Evolutionary conservation across 2,113 vertebrate species (phyloP), one percentile per base, ranked within the genome.

Genomic region (Psophia crepitans): DNA sequence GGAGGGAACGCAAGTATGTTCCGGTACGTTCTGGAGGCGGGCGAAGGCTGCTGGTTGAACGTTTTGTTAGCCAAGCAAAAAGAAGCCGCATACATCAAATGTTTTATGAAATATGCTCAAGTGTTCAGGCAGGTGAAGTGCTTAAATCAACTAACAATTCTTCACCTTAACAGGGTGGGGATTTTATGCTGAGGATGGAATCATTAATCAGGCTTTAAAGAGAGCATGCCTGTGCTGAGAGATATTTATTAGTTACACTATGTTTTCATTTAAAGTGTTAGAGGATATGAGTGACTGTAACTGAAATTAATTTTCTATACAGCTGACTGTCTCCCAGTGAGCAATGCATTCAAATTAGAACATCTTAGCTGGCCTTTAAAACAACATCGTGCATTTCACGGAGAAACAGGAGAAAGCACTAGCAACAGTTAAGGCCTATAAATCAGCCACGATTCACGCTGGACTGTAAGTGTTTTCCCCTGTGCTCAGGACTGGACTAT

Each of bases 121-220:
- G 71, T 37, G 85, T 63, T 86, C 85, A 90, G 75, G 84, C 96
- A 96, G 94, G 91, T 96, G 90, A 97, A 96, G 71, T 75, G 93
- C 91, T 96, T 96, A 95, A 97, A 96, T 97, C 96, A 97, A 91
- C 43, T 5, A 73, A 96, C 84, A 86, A 87, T 94, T 79, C 96
- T 86, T 90, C 95, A 96, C 93, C 89, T 88, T 90, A 93, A 81
- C 88, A 68, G 73, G 87, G 91, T 89, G 91, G 83, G 60, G 94
- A 95, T 96, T 96, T 96, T 95, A 74, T 94, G 82, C 91, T 78
- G 84, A 89, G 93, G 85, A 89, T n/a, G 51, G 84, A 93, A 96
- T 87, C 81, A 66, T 97, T 80, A 93, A 95, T 97, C 94, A 94
- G 89, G 51, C 64, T 78, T 93, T 95, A 92, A 90, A 56, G 86